Percentiles rank a stretch among this genome's conserved stretches.
These are phyloP conservation scores for Euspilapteryx auroguttella DNA, from an alignment of 2,888 invertebrate species.

Conservation along the genomic window DNA sequence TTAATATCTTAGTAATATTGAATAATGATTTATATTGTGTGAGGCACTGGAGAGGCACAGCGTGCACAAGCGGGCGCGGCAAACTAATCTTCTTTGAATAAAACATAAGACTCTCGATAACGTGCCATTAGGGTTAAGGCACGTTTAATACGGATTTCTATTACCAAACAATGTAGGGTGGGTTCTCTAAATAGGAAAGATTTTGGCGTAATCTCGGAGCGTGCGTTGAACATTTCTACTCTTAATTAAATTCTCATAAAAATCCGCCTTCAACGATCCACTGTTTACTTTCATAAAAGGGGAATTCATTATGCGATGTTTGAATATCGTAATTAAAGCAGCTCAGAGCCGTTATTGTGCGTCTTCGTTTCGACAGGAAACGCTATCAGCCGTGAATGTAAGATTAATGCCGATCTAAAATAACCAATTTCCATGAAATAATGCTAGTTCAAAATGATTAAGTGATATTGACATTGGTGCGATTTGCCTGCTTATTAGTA, in stretches of 20 bases:
- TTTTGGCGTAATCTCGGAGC: constrained; percentile 22
- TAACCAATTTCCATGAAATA: no score
- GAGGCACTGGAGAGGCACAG: no score
- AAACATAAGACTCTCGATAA: constrained; percentile 54
- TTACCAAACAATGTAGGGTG: constrained; percentile 28
- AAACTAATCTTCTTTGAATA: constrained; percentile 51
- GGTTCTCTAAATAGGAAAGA: constrained; percentile 2
- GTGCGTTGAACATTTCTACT: constrained; percentile 22
- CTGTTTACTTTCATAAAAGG: constrained; percentile 15
- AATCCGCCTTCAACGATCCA: constrained; percentile 13
- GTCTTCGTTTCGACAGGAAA: not conserved
- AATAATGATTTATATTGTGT: no score
- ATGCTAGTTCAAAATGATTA: no score
- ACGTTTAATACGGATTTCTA: constrained; percentile 43
- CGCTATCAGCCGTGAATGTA: not conserved
- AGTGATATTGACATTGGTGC: no score
- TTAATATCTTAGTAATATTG: no score
- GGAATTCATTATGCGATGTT: constrained; percentile 16
- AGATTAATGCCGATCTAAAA: no score
- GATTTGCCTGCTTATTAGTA: no score
- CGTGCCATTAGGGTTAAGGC: constrained; percentile 45
- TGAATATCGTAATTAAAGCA: not conserved
- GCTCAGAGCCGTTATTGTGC: not conserved
- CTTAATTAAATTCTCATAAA: constrained; percentile 52
- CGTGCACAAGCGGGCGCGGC: constrained; percentile 13